Evolutionary conservation across 2,888 invertebrate genomes (phyloP), one percentile per base, ranked within the genome.

Genomic region (Plemyria rubiginata): DNA sequence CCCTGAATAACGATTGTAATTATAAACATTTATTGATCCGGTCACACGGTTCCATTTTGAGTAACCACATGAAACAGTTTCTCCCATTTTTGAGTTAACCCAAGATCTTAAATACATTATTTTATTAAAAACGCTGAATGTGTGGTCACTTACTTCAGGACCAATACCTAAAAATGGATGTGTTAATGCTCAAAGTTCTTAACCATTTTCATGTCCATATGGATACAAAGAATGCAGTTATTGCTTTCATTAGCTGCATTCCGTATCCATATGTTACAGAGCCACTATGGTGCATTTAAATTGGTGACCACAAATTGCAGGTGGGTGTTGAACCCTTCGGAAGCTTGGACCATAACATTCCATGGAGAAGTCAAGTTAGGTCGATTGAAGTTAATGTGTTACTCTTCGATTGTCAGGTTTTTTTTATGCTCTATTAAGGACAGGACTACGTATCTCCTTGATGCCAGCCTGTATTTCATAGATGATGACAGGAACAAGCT

Each of bases 121-220:
- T n/a, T n/a, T n/a, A n/a, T n/a, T n/a, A n/a, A n/a, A n/a, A n/a
- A 13, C n/a, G n/a, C 4, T 41, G 4, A 40, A 41, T 22, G 22
- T 22, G 32, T 32, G 32, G 32, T 32, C 8, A 32, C 32, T 8
- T 2, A 22, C 22, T 32, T 32, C 7, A 1, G 7, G 32, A 51
- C 5, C 54, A 58, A 15, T 53, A 48, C 51, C 76, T 74, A 49
- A 67, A 80, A 75, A 76, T 71, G 75, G 81, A 68, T 65, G 79
- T 73, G 82, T 72, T 79, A 82, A 82, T 82, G 72, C 65, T 52
- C 62, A 70, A 67, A 74, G 72, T 73, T 16, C 38, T 41, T 75
- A 70, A 75, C 73, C 71, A 73, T 78, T 75, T 75, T 72, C 70
- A 71, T 74, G 75, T 67, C 76, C 77, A 73, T 75, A 75, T 65